phyloP scores from a whole-genome alignment of 2,797 vertebrate species.

The Lutra lutra region DNA sequence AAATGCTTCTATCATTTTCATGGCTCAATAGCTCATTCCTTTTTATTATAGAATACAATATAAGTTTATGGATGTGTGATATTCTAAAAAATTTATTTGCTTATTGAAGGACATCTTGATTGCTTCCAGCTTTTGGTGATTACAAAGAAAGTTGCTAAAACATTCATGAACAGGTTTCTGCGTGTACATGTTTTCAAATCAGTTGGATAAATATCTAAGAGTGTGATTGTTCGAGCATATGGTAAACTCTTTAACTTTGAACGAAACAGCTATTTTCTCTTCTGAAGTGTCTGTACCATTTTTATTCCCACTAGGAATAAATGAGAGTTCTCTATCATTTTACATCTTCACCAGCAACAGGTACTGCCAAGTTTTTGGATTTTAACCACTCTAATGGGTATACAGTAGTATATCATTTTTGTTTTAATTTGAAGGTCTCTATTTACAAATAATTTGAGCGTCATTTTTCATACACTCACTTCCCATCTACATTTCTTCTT shows the following conservation, averaged over 20 bases:
- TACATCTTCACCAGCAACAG: background rate
- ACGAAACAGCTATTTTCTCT: background rate
- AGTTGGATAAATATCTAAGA: background rate
- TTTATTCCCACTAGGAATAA: background rate
- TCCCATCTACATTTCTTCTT: background rate
- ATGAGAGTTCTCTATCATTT: background rate
- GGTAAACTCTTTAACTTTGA: background rate
- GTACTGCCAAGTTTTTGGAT: background rate
- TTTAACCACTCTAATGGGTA: background rate
- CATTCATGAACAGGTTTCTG: background rate
- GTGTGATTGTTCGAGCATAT: background rate
- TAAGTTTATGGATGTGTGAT: background rate
- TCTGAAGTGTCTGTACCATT: background rate
- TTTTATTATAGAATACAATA: background rate
- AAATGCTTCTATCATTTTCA: background rate
- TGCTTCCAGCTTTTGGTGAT: background rate
- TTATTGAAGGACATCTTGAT: background rate
- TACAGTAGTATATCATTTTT: background rate
- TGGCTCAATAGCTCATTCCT: background rate
- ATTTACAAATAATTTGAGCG: background rate
- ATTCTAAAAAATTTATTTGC: background rate
- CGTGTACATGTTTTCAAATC: background rate
- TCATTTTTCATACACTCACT: background rate
- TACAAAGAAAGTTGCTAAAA: background rate
- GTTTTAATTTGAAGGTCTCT: background rate